phyloP scores from a whole-genome alignment of 2,113 vertebrate genomes.

The Lagopus leucura region DNA sequence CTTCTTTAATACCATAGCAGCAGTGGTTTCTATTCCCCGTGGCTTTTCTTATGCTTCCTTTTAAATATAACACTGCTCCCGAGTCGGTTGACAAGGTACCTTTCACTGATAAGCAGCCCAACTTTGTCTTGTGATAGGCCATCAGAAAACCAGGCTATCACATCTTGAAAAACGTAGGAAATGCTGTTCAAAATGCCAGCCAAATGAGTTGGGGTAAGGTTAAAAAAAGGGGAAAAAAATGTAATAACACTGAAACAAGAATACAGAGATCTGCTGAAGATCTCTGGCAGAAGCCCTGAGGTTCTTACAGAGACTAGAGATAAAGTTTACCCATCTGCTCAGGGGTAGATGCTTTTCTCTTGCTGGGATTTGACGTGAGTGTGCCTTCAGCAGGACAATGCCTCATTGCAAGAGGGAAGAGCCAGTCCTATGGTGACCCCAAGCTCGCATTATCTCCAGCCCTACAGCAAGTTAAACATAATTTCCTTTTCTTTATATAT shows the following conservation, averaged over 20 bases:
- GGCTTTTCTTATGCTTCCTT: slow-evolving; percentile 26
- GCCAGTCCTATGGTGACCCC: background rate
- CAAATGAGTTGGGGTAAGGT: slow-evolving; percentile 15
- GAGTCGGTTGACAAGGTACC: slow-evolving; percentile 37
- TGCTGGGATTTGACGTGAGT: background rate
- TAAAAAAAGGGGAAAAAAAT: background rate
- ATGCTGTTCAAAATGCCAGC: slow-evolving; percentile 19
- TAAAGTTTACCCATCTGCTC: background rate
- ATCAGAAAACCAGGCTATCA: slow-evolving; percentile 41
- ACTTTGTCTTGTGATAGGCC: slow-evolving; percentile 33
- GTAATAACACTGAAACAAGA: slow-evolving; percentile 35
- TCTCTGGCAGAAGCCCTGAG: background rate
- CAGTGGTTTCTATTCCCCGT: slow-evolving; percentile 25
- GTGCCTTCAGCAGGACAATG: background rate
- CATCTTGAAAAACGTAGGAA: slow-evolving; percentile 37
- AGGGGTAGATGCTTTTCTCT: background rate
- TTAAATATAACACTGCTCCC: slow-evolving; percentile 35
- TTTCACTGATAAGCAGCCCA: slow-evolving; percentile 64
- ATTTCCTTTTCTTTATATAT: background rate
- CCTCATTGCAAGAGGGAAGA: background rate
- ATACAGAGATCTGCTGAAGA: slow-evolving; percentile 27
- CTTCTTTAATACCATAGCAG: slow-evolving; percentile 52
- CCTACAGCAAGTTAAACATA: background rate
- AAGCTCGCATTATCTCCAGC: fast-evolving
- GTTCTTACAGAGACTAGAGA: slow-evolving; percentile 17